Percentiles rank a stretch among this genome's conserved stretches.
phyloP scores from a whole-genome alignment of 2,888 invertebrate species.

The Polia nebulosa region DNA sequence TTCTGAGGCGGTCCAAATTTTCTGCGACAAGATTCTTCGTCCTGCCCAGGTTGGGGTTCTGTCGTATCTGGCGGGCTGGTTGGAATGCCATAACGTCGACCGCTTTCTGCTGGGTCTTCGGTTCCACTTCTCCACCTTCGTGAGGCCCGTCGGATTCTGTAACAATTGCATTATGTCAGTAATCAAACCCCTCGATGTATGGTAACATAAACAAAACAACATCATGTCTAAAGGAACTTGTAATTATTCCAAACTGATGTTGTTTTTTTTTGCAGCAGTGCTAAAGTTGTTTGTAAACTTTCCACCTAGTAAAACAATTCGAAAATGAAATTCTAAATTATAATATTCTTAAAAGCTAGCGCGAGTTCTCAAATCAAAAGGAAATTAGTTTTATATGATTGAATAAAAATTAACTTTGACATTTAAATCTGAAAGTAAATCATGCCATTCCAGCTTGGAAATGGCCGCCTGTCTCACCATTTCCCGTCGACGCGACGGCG shows the following conservation, averaged over 20 bases:
- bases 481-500: background rate
- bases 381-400: background rate
- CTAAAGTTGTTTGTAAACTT: no score
- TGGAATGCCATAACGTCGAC: conserved; percentile 55
- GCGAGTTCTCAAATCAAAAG: background rate
- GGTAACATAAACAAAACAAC: background rate
- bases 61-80: conserved; percentile 80
- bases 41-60: conserved; percentile 84
- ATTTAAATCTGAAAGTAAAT: conserved; percentile 9
- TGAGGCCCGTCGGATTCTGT: conserved; percentile 57
- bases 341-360: background rate
- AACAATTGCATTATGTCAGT: conserved; percentile 16
- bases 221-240: background rate
- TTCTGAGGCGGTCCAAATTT: conserved; percentile 76
- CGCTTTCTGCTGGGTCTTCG: conserved; percentile 25
- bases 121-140: conserved; percentile 62
- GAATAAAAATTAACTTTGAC: background rate
- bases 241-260: background rate
- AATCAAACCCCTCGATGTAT: background rate
- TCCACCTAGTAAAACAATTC: no score
- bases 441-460: background rate
- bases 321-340: no score
- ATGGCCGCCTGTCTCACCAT: background rate
- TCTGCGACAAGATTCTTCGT: conserved; percentile 81
- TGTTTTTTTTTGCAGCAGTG: no score